Conservation (phyloP, 2,888 invertebrate genomes). For the Coenonympha arcania region DNA sequence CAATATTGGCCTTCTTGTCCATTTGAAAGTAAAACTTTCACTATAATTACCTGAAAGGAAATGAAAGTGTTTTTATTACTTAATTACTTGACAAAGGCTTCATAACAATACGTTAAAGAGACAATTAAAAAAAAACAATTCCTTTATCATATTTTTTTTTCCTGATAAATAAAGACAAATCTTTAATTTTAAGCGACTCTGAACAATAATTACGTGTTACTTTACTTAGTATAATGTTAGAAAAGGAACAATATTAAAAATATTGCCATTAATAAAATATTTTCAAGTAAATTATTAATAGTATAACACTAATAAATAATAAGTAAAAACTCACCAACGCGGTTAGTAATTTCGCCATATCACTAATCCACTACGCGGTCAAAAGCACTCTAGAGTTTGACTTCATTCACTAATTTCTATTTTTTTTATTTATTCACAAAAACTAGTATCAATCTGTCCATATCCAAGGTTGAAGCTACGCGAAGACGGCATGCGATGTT, state of each 20-base stretch:
- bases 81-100: not conserved
- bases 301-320: not conserved
- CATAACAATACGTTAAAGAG: not conserved
- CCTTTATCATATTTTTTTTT: not conserved
- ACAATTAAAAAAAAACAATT: not conserved
- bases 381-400: slow-evolving; percentile 26
- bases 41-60: slow-evolving; percentile 52
- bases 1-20: slow-evolving; percentile 50
- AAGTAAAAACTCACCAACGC: slow-evolving; percentile 45
- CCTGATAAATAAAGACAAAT: no score
- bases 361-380: slow-evolving; percentile 23
- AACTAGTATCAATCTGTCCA: slow-evolving; percentile 45
- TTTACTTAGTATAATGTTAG: no score
- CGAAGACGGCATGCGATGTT: slow-evolving; percentile 50
- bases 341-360: slow-evolving; percentile 51
- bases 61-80: slow-evolving; percentile 3
- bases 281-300: not conserved
- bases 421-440: slow-evolving; percentile 28
- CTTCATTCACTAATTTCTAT: slow-evolving; percentile 30
- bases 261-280: not conserved
- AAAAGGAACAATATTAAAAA: no score
- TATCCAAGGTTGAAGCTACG: slow-evolving; percentile 62
- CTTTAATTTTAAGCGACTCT: no score
- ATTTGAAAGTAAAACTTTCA: slow-evolving; percentile 50
- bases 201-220: no score